Conservation (phyloP, 2,797 vertebrate genomes). For the Premnoplex brunnescens region DNA sequence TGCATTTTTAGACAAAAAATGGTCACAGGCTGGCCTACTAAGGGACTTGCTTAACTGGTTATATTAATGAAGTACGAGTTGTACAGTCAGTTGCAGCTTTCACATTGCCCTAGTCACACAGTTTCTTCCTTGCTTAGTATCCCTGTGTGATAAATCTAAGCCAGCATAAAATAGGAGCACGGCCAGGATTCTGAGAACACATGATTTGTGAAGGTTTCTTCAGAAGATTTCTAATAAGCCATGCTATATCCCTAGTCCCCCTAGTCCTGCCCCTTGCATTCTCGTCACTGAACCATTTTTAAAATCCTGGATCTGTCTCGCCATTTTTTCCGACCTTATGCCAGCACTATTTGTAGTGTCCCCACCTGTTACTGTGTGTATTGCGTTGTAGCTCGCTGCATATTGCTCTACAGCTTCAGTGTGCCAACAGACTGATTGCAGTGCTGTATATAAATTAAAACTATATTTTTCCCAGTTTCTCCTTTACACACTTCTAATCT, state of each 20-base stretch:
- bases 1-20: background rate
- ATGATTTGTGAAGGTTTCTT: background rate
- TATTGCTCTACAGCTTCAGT: slow-evolving; percentile 1
- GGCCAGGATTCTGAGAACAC: background rate
- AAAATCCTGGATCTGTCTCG: slow-evolving; percentile 65
- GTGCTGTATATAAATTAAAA: background rate
- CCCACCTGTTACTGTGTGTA: slow-evolving; percentile 74
- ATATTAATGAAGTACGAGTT: background rate
- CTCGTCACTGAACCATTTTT: slow-evolving; percentile 72
- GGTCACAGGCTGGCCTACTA: background rate
- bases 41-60: background rate
- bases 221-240: background rate
- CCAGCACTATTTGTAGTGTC: slow-evolving; percentile 79
- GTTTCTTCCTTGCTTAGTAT: background rate
- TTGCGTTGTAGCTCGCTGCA: slow-evolving; percentile 32
- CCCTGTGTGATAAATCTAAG: background rate
- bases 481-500: background rate
- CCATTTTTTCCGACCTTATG: slow-evolving; percentile 78
- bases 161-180: background rate
- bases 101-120: background rate
- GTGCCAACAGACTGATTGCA: background rate
- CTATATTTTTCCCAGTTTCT: background rate
- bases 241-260: background rate
- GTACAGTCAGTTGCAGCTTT: background rate
- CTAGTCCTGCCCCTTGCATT: slow-evolving; percentile 52